phyloP scores from a whole-genome alignment of 2,888 invertebrate genomes.

The Drosophila diplacantha region DNA sequence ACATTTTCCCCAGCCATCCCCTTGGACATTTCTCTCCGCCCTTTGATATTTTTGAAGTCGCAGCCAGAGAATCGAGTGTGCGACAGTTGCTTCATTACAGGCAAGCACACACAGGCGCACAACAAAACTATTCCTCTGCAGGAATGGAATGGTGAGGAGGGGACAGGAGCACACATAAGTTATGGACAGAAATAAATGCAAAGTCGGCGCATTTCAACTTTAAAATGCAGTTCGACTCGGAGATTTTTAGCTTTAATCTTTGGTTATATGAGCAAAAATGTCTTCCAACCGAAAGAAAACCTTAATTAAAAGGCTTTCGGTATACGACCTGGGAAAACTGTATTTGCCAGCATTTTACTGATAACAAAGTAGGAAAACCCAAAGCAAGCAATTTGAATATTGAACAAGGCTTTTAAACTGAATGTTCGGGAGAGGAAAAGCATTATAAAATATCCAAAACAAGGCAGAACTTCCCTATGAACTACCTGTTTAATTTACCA shows the following conservation, averaged over 20 bases:
- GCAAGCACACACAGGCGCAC: constrained; percentile 8
- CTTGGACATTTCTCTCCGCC: constrained; percentile 9
- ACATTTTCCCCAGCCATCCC: constrained; percentile 27
- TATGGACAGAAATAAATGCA: constrained; percentile 51
- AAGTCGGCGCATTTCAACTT: constrained; percentile 41
- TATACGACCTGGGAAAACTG: not conserved
- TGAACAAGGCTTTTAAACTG: not conserved
- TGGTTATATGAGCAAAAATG: not conserved
- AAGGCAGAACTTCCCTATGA: not conserved
- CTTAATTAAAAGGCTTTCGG: constrained; percentile 9
- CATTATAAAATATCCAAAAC: not conserved
- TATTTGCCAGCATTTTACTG: not conserved
- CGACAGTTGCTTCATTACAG: constrained; percentile 42
- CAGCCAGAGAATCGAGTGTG: constrained; percentile 28
- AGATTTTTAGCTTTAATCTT: not conserved
- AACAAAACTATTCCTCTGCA: constrained; percentile 19
- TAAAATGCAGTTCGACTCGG: constrained; percentile 17
- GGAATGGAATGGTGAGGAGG: not conserved
- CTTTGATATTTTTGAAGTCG: constrained; percentile 24
- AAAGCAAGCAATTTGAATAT: not conserved
- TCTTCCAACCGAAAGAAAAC: not conserved
- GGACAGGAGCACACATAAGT: constrained; percentile 30
- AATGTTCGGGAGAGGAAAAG: not conserved
- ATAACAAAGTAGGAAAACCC: not conserved
- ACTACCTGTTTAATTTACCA: not conserved